Evolutionary conservation across 2,888 invertebrate species (phyloP).

Genomic region (Ypsolopha scabrella): DNA sequence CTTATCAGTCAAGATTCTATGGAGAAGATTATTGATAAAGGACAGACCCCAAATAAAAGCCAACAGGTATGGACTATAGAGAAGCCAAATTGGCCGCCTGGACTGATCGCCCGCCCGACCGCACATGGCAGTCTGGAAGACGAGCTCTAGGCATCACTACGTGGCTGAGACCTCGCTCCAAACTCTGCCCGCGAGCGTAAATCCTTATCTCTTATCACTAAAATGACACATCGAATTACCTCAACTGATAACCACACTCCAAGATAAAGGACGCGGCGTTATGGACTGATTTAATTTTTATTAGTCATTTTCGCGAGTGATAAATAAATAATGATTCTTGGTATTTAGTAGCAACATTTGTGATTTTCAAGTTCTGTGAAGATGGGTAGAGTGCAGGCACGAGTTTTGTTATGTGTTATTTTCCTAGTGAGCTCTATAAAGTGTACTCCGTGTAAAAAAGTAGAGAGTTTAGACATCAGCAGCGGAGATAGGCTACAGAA

Average conservation of each 20-base stretch:
- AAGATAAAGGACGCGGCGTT: constrained; percentile 30
- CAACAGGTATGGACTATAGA: not conserved
- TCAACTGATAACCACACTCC: constrained; percentile 46
- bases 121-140: not conserved
- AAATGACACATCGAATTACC: constrained; percentile 58
- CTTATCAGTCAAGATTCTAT: too few species aligned
- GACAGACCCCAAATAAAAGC: too few species aligned
- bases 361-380: too few species aligned
- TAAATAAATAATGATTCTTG: not conserved
- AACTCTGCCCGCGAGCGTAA: constrained; percentile 5
- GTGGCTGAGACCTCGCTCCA: not conserved
- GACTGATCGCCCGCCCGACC: not conserved
- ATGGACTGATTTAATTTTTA: constrained; percentile 24
- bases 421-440: constrained; percentile 8
- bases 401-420: not conserved
- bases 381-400: constrained; percentile 1
- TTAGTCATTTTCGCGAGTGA: constrained; percentile 12
- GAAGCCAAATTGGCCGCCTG: not conserved
- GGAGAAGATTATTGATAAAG: too few species aligned
- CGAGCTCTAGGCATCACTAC: not conserved
- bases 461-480: constrained; percentile 46
- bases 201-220: constrained; percentile 47
- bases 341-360: not conserved
- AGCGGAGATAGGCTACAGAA: constrained; percentile 28
- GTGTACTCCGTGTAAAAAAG: constrained; percentile 31